Evolutionary conservation across 2,797 vertebrate genomes (phyloP), one percentile per base, ranked within the genome.

Genomic region (Coreius guichenoti): DNA sequence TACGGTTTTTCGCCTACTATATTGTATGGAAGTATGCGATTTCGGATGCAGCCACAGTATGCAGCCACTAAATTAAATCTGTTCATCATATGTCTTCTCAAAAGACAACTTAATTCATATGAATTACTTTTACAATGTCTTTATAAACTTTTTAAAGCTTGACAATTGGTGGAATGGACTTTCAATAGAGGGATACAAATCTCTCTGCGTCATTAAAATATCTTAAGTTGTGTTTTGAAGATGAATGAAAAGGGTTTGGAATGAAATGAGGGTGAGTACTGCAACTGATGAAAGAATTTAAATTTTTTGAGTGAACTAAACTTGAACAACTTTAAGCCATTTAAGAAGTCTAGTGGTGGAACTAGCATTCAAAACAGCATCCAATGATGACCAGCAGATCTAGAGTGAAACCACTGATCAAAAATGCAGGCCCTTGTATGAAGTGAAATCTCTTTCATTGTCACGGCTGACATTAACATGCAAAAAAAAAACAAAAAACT

Each of bases 401-500:
- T 67, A 84, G 14, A 68, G 54, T 26, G 67, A 77, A 84, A 31
- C 31, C 54, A 26, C 68, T 77, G 82, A 77, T 78, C 26, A n/a
- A 43, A 47, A 75, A 61, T 54, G 21, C 23, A 31, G 29, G 49
- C 19, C 56, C 11, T 13, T 76, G 17, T 56, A 76, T 76, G 19
- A 76, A 36, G 14, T 29, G 6, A 47, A 73, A n/a, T 72, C 14
- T 47, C 14, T 17, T 73, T 47, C 23, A 58, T 83, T 73, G 23
- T 29, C 54, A 74, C 4, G 3, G 43, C 43, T 51, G 58, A 43
- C 31, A 75, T 36, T 36, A 26, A 4, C 29, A 21, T 61, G n/a
- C n/a, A 17, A 5, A 67, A 6, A n/a, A n/a, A n/a, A n/a, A n/a
- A n/a, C n/a, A n/a, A n/a, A n/a, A 11, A n/a, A 73, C 9, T 13